phyloP scores from a whole-genome alignment of 2,888 invertebrate species.

The Cheilosia scutellata region DNA sequence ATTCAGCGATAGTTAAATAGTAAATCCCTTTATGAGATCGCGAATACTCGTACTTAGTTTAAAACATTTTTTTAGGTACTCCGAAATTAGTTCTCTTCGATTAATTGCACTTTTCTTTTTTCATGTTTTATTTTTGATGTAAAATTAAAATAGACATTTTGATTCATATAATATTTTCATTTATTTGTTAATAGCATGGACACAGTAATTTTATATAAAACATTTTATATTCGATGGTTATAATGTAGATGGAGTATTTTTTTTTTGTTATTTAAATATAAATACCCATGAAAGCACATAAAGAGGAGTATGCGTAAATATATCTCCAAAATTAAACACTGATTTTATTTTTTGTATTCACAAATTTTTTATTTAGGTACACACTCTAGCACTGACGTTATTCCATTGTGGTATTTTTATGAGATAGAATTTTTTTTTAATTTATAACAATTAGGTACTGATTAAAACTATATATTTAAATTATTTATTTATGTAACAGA shows the following conservation, averaged over 20 bases:
- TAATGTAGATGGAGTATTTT: too few species aligned
- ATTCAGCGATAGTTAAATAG: background rate
- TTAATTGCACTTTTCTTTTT: constrained; percentile 11
- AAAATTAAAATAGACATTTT: too few species aligned
- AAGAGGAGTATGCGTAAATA: too few species aligned
- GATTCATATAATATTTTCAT: background rate
- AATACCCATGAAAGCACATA: too few species aligned
- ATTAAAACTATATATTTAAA: background rate
- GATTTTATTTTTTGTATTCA: too few species aligned
- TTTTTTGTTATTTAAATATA: too few species aligned
- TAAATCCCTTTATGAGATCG: background rate
- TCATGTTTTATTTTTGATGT: background rate
- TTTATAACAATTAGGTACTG: background rate
- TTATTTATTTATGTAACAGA: background rate
- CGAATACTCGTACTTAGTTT: background rate
- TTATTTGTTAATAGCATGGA: background rate
- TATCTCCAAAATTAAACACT: too few species aligned
- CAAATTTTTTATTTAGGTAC: too few species aligned
- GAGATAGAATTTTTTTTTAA: background rate
- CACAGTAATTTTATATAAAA: background rate
- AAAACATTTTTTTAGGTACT: background rate
- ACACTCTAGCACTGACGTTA: too few species aligned
- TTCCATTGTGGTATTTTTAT: too few species aligned
- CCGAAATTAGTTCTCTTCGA: background rate
- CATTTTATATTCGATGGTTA: background rate